phyloP scores from a whole-genome alignment of 2,797 vertebrate genomes.

The Bradypus variegatus region DNA sequence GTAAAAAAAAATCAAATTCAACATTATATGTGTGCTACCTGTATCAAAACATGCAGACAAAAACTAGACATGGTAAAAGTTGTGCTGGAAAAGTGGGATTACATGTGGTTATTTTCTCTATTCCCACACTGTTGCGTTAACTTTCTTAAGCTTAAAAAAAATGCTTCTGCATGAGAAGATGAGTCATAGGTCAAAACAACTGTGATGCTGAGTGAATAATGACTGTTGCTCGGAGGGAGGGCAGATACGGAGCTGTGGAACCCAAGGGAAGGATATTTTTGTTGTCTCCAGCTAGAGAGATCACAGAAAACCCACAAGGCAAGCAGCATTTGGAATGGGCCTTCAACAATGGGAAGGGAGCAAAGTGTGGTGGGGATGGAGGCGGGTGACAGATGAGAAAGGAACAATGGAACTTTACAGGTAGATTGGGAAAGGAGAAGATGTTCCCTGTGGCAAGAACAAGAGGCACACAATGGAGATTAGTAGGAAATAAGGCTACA shows the following conservation, averaged over 20 bases:
- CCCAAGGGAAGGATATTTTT: not conserved
- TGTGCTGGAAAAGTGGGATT: not conserved
- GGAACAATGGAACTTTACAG: not conserved
- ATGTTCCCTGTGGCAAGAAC: not conserved
- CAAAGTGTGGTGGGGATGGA: not conserved
- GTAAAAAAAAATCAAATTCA: not conserved
- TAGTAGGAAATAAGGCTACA: not conserved
- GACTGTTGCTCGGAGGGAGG: not conserved
- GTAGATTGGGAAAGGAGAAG: not conserved
- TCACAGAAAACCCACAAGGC: not conserved
- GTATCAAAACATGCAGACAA: not conserved
- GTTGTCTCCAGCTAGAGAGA: not conserved
- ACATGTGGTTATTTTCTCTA: slow-evolving; percentile 2
- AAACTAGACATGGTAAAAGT: slow-evolving; percentile 7
- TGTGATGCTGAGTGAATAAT: not conserved
- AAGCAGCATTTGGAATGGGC: not conserved
- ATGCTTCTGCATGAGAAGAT: slow-evolving; percentile 2
- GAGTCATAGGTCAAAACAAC: not conserved
- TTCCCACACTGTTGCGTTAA: not conserved
- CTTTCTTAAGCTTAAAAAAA: not conserved
- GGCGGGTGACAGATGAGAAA: not conserved
- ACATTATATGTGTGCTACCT: not conserved
- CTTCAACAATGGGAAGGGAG: not conserved
- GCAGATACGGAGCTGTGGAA: not conserved
- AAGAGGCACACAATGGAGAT: not conserved